These are phyloP conservation scores for Caenorhabditis elegans DNA, from an alignment of 1,140 invertebrate species.

Conservation along the genomic window DNA sequence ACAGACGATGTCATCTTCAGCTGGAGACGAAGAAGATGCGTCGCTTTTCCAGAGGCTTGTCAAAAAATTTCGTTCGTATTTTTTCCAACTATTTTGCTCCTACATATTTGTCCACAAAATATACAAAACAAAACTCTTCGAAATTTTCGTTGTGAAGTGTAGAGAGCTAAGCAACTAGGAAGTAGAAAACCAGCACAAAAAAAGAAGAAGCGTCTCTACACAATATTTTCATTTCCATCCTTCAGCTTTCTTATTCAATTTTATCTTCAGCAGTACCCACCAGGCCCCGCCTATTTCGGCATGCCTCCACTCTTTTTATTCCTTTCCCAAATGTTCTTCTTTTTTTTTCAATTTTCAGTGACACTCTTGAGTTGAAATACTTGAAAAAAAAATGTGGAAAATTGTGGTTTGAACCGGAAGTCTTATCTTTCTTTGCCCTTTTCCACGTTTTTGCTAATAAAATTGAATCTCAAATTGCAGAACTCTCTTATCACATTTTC, in stretches of 20 bases:
- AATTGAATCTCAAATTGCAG: background rate
- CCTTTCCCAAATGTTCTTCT: background rate
- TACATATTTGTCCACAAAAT: too few species aligned
- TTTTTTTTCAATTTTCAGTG: constrained; percentile 7
- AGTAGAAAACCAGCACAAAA: background rate
- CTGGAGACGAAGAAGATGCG: background rate
- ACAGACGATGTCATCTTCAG: background rate
- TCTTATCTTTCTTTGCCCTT: background rate
- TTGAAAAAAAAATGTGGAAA: background rate
- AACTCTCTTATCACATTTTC: constrained; percentile 8
- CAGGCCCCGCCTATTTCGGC: background rate
- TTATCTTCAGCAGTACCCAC: constrained; percentile 9
- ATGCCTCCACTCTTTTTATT: background rate
- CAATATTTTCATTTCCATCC: constrained; percentile 26
- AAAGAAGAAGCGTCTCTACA: background rate
- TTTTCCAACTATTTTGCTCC: too few species aligned
- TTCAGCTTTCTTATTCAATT: constrained; percentile 32
- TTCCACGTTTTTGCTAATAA: constrained; percentile 15
- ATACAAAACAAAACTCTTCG: background rate
- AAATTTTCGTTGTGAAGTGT: too few species aligned
- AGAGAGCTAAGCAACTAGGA: background rate
- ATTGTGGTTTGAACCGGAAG: background rate
- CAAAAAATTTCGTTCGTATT: constrained; percentile 11
- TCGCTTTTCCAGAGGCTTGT: background rate
- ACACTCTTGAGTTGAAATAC: too few species aligned